Percentiles rank a stretch among this genome's conserved stretches.
Evolutionary conservation across 2,797 vertebrate genomes (phyloP).

Genomic region (Phalanger gymnotis): DNA sequence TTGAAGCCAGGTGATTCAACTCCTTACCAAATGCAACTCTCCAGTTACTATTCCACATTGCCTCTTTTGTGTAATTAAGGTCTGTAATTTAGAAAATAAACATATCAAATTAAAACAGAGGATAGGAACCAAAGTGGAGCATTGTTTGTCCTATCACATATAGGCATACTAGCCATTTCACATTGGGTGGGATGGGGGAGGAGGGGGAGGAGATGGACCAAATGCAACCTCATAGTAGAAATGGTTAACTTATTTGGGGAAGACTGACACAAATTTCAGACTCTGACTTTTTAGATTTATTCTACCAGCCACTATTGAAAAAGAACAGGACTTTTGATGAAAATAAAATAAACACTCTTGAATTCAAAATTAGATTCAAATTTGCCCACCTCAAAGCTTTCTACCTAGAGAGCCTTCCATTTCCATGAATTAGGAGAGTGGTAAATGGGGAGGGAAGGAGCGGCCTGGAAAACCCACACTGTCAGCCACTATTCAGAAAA

Average conservation of each 20-base stretch:
- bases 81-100: neutral
- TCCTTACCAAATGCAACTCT: neutral
- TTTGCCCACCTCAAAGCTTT: neutral
- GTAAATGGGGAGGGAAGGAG: neutral
- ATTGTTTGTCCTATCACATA: neutral
- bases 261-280: neutral
- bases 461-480: neutral
- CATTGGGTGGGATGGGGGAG: neutral
- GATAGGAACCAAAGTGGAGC: neutral
- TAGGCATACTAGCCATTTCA: neutral
- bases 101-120: neutral
- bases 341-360: neutral
- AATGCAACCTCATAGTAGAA: neutral
- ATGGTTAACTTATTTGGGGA: neutral
- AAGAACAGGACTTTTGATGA: neutral
- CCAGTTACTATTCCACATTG: neutral
- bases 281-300: neutral
- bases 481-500: neutral
- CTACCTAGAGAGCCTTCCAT: neutral
- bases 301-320: neutral
- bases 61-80: neutral
- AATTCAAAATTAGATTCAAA: neutral
- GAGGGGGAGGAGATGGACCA: neutral
- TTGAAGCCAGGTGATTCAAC: neutral
- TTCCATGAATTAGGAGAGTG: neutral